phyloP scores from a whole-genome alignment of 1,140 invertebrate genomes.

The Dendrolimus kikuchii region DNA sequence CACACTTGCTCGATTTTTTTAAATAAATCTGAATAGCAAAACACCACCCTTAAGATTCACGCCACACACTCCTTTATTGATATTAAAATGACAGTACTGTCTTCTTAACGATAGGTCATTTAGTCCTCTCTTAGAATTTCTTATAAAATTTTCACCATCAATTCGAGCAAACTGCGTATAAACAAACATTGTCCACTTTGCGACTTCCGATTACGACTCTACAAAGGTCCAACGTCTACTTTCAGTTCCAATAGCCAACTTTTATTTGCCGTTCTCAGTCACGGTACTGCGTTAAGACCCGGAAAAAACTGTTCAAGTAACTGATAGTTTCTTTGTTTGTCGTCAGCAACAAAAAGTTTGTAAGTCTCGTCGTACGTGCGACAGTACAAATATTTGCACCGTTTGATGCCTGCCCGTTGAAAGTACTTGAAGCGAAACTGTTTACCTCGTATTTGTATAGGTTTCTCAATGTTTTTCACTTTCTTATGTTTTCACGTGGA shows the following conservation, averaged over 20 bases:
- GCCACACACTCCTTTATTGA: no score
- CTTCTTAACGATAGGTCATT: no score
- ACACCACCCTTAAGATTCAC: no score
- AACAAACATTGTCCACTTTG: slow-evolving; percentile 14
- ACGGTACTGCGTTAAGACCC: neutral
- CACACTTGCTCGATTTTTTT: no score
- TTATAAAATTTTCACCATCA: neutral
- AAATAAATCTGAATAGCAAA: no score
- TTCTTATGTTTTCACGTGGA: slow-evolving; percentile 2
- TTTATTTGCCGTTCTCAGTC: slow-evolving; percentile 1
- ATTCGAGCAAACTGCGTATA: slow-evolving; percentile 15
- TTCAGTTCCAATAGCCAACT: slow-evolving; percentile 5
- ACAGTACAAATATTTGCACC: slow-evolving; percentile 46
- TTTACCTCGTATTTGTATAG: slow-evolving; percentile 2
- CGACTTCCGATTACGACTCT: slow-evolving; percentile 18
- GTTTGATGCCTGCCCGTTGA: slow-evolving; percentile 45
- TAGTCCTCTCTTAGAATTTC: no score
- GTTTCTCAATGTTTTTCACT: slow-evolving; percentile 3
- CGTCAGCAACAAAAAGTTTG: slow-evolving; percentile 2
- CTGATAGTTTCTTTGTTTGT: slow-evolving; percentile 1
- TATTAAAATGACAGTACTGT: no score
- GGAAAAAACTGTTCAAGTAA: neutral
- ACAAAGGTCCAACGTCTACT: slow-evolving; percentile 14
- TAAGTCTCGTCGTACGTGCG: slow-evolving; percentile 10
- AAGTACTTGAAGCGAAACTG: slow-evolving; percentile 40